Conservation (phyloP, 2,888 invertebrate genomes). For the Leptinotarsa tumamoca region DNA sequence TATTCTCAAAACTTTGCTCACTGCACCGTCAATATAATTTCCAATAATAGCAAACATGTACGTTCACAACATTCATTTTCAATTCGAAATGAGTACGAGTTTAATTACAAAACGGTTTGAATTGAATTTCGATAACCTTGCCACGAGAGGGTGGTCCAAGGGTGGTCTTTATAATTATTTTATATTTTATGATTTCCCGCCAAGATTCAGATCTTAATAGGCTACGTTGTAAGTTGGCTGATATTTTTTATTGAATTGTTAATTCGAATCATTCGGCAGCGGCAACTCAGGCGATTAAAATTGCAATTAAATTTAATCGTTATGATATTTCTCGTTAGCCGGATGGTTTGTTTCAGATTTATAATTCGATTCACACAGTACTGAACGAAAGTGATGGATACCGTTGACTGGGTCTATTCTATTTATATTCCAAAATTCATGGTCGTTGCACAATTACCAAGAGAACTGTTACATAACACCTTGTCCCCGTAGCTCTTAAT, state of each 20-base stretch:
- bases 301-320: slow-evolving; percentile 16
- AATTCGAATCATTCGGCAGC: slow-evolving; percentile 14
- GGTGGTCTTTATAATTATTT: slow-evolving; percentile 13
- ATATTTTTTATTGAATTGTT: slow-evolving; percentile 12
- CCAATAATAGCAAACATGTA: neutral
- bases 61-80: neutral
- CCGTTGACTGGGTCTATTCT: neutral
- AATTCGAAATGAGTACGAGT: neutral
- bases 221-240: neutral
- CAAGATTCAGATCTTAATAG: slow-evolving; percentile 15
- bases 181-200: slow-evolving; percentile 17
- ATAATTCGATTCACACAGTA: neutral
- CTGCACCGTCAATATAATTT: no score
- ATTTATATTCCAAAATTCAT: neutral
- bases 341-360: slow-evolving; percentile 2
- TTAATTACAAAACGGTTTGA: neutral
- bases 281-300: neutral
- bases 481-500: neutral
- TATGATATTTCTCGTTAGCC: slow-evolving; percentile 3
- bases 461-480: neutral
- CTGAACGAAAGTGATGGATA: slow-evolving; percentile 4
- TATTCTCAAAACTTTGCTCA: no score
- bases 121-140: neutral
- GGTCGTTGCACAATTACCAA: slow-evolving; percentile 3
- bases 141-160: slow-evolving; percentile 7